Percentiles rank a stretch among this genome's conserved stretches.
phyloP scores from a whole-genome alignment of 1,140 invertebrate species.

The Neodiprion pinetum region DNA sequence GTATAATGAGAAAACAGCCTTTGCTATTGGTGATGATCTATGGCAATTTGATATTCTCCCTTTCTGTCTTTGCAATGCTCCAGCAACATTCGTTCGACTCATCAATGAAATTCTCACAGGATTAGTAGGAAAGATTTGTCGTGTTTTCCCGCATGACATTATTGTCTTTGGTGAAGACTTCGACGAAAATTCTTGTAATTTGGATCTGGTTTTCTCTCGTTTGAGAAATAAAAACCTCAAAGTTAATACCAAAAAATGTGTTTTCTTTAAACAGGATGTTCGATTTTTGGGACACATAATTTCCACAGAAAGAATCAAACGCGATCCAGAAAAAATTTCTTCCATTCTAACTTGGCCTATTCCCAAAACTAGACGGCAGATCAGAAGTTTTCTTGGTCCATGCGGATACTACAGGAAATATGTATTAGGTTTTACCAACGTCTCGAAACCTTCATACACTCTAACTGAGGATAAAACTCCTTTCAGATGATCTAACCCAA shows the following conservation, averaged over 20 bases:
- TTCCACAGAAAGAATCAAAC: background rate
- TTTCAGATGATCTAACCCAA: background rate
- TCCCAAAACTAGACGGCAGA: background rate
- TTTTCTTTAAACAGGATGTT: slow-evolving; percentile 4
- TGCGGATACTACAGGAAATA: slow-evolving; percentile 9
- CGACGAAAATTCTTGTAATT: too few relatives aligned
- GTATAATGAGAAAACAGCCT: slow-evolving; percentile 37
- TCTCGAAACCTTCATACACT: slow-evolving; percentile 11
- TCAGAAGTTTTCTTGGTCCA: slow-evolving; percentile 1
- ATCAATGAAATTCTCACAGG: slow-evolving; percentile 1
- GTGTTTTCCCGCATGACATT: slow-evolving; percentile 2
- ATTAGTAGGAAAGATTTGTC: background rate
- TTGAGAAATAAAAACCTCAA: too few relatives aligned
- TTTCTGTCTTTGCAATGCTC: slow-evolving; percentile 49
- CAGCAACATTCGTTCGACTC: slow-evolving; percentile 2
- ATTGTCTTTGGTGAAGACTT: background rate
- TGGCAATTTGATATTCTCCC: slow-evolving; percentile 48
- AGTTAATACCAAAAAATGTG: slow-evolving; percentile 10
- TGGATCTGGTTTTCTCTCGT: too few relatives aligned
- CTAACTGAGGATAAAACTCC: background rate
- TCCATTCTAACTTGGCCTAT: background rate
- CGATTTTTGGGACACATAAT: slow-evolving; percentile 6
- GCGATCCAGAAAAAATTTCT: background rate
- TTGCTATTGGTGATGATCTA: slow-evolving; percentile 30
- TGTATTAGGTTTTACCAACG: background rate